Base-by-base conservation (phyloP, 1,140 invertebrate species). In the Himalopsyche phryganea region DNA sequence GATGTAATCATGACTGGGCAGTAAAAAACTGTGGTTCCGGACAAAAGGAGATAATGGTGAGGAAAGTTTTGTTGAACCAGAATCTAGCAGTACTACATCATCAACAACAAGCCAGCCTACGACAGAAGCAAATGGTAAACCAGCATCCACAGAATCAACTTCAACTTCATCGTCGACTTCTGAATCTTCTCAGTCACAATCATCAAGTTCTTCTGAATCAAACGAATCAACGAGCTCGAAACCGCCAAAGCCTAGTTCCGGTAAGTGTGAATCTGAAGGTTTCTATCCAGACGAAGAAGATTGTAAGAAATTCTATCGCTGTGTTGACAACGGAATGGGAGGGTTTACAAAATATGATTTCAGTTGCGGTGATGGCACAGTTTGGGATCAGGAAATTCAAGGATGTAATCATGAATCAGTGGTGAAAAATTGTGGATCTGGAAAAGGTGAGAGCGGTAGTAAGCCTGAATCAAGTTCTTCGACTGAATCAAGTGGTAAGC, bases 1-100 rank as follows among this genome's bases (percentile, higher is more conserved):
- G 78, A 14, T 91, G 88, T 69, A 88, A 90, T 71, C 81, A 88
- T 70, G 75, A 81, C 41, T 77, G 70, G 67, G 78, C 76, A 36
- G 80, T 82, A 33, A 61, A 67, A 28, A 68, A 69, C 54, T 73
- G 69, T 63, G 63, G 55, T 13, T n/a, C 51, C 10, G 59, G 48
- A 49, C 35, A 45, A 52, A 20, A 58, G 11, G 54, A 66, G 53
- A 66, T 3, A 60, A 52, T 23, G 20, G 32, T 46, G 11, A 58
- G 6, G 42, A 11, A n/a, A 40, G 35, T 23, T 23, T 33, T 52
- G 57, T 42, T 44, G 35, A 41, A 42, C 11, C 40, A 32, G 33
- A 48, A 46, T 6, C 38, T 13, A 23, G 32, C 35, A 52, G 46
- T 13, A 60, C 61, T 2, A 42, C 17, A 36, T 46, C 47, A 32